phyloP scores from a whole-genome alignment of 1,140 invertebrate species.

The Solenopsis fugax region DNA sequence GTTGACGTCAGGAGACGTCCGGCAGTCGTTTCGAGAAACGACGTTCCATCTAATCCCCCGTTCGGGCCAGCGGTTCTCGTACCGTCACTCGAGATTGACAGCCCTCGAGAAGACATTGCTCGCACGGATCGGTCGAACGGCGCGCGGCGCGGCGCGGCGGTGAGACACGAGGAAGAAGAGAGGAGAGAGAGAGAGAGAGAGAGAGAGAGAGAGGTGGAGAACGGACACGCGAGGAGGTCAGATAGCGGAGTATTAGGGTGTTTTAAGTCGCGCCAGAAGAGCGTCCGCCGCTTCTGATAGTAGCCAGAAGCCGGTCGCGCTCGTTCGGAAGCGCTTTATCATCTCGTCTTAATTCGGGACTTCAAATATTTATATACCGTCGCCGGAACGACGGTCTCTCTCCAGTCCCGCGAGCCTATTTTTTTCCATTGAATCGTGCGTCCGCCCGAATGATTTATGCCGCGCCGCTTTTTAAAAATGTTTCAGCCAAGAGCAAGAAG shows the following conservation, averaged over 20 bases:
- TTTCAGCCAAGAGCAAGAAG: neutral
- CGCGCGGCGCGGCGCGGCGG: too few species aligned
- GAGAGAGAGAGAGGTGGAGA: neutral
- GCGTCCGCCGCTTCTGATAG: slow-evolving; percentile 74
- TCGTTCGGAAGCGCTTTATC: slow-evolving; percentile 82
- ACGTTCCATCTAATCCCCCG: slow-evolving; percentile 71
- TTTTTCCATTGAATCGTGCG: slow-evolving; percentile 72
- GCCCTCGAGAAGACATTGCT: slow-evolving; percentile 79
- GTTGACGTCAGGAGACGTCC: slow-evolving; percentile 78
- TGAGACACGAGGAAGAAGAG: slow-evolving; percentile 14
- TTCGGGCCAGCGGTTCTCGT: slow-evolving; percentile 62
- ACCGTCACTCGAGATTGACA: slow-evolving; percentile 81
- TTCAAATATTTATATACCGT: slow-evolving; percentile 85
- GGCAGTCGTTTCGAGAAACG: slow-evolving; percentile 74
- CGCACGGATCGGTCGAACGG: slow-evolving; percentile 62
- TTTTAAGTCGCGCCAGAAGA: slow-evolving; percentile 65
- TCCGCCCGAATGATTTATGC: slow-evolving; percentile 74
- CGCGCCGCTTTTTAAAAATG: slow-evolving; percentile 69
- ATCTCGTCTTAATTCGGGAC: slow-evolving; percentile 83
- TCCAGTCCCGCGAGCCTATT: slow-evolving; percentile 75
- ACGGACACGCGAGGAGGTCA: slow-evolving; percentile 52
- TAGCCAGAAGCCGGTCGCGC: slow-evolving; percentile 77
- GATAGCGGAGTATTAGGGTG: slow-evolving; percentile 72
- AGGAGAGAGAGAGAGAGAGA: neutral
- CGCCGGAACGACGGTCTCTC: slow-evolving; percentile 79